Conservation (phyloP, 64 coral and sea anemone genomes). For the Montipora cactus region DNA sequence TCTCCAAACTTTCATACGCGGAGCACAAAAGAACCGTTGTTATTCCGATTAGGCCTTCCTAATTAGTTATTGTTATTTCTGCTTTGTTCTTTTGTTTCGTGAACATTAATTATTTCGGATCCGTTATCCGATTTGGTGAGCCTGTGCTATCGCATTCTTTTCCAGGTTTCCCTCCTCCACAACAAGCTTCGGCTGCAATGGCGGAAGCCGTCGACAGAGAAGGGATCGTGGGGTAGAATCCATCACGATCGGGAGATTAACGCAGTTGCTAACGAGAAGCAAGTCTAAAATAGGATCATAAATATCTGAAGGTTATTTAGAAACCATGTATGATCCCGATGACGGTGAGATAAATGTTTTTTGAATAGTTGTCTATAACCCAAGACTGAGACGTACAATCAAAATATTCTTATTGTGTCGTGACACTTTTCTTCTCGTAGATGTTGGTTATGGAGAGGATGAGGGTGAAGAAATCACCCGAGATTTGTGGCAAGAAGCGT, state of each 20-base stretch:
- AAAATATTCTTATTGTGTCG: not conserved
- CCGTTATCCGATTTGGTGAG: too few relatives aligned
- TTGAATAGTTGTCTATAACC: not conserved
- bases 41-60: too few relatives aligned
- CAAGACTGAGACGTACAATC: too few relatives aligned
- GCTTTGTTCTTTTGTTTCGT: too few relatives aligned
- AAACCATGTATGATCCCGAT: conserved; percentile 92
- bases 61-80: too few relatives aligned
- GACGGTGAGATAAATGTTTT: conserved; percentile 76
- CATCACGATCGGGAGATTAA: conserved; percentile 49
- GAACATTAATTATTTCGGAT: too few relatives aligned
- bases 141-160: not conserved
- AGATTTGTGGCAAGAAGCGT: conserved; percentile 99
- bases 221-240: conserved; percentile 2
- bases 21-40: too few relatives aligned
- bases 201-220: conserved; percentile 37
- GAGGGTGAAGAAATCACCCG: conserved; percentile 97
- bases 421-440: conserved; percentile 34
- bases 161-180: not conserved
- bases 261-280: not conserved
- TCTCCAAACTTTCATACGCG: too few relatives aligned
- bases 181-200: conserved; percentile 78
- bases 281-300: not conserved
- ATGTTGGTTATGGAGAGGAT: conserved; percentile 89
- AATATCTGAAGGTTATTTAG: not conserved